Evolutionary conservation across 2,888 invertebrate species (phyloP), one percentile per base, ranked within the genome.

Genomic region (Brachyptera putata): DNA sequence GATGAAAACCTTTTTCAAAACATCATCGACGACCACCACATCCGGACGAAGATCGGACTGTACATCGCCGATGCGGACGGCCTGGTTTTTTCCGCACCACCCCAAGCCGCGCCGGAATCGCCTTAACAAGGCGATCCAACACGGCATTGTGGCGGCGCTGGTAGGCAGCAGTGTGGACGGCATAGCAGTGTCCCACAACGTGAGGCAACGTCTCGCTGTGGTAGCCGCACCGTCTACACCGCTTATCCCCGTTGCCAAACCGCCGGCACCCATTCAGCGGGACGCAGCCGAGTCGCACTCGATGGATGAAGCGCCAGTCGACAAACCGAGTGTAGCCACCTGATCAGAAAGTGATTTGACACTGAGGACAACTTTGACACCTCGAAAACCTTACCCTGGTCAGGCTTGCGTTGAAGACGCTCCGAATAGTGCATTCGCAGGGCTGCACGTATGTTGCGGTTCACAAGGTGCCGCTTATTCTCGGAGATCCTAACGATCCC

Each of bases 221-320:
- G 3, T 62, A 56, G 0, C 68, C 67, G 60, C 73, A 73, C 1
- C 62, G 58, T 50, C 70, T 62, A 61, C 71, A 70, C 0, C 69
- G 53, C 26, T 16, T 24, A 14, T 14, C 26, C 26, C 16, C 14
- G 9, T 26, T 7, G 1, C 14, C 26, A 2, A 3, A 26, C 13
- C 59, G 53, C 5, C 41, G 13, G 0, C 61, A 62, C 13, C 66
- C 69, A 48, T 68, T 70, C n/a, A n/a, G n/a, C n/a, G n/a, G n/a
- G n/a, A n/a, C n/a, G n/a, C n/a, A n/a, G n/a, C n/a, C n/a, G n/a
- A n/a, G 68, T 1, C 70, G 63, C 3, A 71, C 71, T 0, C 70
- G 65, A 64, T 73, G 73, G 14, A 74, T 66, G 59, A 75, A 75
- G 3, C 73, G 66, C 73, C 74, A 75, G 60, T 75, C 74, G 5